A percentile compares a stretch with the other conserved stretches of the same genome.
Conservation (phyloP, 2,113 vertebrate genomes). For the Cryptomyrus ogoouensis region DNA sequence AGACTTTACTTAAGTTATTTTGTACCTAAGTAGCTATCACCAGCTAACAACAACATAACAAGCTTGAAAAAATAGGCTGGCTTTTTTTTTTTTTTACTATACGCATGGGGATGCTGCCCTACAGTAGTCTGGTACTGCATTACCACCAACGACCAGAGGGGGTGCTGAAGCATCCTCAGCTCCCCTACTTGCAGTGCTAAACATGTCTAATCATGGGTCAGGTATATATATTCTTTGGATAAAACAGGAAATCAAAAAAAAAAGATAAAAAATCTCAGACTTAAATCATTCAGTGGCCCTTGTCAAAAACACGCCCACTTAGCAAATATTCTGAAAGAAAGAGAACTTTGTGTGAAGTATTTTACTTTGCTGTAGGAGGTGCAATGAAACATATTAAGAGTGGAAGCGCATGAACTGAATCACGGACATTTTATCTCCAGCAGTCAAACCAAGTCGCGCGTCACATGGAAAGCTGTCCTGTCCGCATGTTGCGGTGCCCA, state of each 20-base stretch:
- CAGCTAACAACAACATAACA: not conserved
- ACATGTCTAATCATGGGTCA: constrained; percentile 22
- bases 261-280: not conserved
- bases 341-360: too few species aligned
- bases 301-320: not conserved
- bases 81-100: not conserved
- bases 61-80: too few species aligned
- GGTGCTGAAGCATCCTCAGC: not conserved
- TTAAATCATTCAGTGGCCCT: not conserved
- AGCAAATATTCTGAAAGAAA: not conserved
- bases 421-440: constrained; percentile 18
- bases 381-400: not conserved
- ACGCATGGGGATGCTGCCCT: not conserved
- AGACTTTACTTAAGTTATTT: not conserved
- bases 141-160: not conserved
- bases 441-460: constrained; percentile 49
- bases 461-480: constrained; percentile 19
- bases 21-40: not conserved
- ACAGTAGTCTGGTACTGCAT: not conserved
- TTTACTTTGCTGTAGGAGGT: not conserved
- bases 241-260: not conserved
- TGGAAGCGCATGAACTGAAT: too few species aligned
- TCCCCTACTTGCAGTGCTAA: not conserved
- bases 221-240: constrained; percentile 24
- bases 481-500: not conserved